Evolutionary conservation across 2,888 invertebrate species (phyloP), one percentile per base, ranked within the genome.

Genomic region (Clusia tigrina): DNA sequence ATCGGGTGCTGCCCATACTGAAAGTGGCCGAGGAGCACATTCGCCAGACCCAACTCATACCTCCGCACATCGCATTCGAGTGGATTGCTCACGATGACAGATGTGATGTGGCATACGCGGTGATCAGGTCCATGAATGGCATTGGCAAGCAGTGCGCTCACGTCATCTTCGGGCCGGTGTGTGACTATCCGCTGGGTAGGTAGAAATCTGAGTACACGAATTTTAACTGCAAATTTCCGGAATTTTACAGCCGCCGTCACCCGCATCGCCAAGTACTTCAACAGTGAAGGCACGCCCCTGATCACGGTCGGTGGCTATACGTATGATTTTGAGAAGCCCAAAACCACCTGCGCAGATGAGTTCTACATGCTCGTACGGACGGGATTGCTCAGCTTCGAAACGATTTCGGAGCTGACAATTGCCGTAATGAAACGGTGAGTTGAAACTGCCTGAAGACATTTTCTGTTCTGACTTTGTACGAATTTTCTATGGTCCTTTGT

Each of bases 291-390:
- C 9, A 89, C 88, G 0, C 94, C 95, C 0, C 82, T 94, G 15
- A 85, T 95, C 58, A 92, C 94, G 0, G 91, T 92, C 0, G 94
- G 93, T 0, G 95, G 92, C 0, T 89, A 93, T 64, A 90, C 91
- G 0, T 90, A 87, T 72, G 94, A 94, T 82, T 95, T 94, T 78
- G 89, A 90, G 25, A 85, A 86, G 58, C 86, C 87, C 18, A 94
- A 94, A 79, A 89, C 86, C 1, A 84, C 85, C 2, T 91, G 90
- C 72, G 83, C 85, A 0, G 88, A 92, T 70, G 94, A 95, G 81
- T 94, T 90, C 80, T 92, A 90, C 77, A 90, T 93, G 89, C 85
- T 92, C 37, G 87, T 92, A 2, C 87, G 93, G 60, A 86, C 91
- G 12, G 94, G 94, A 0, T 87, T 87, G 23, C 82, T 91, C 42